phyloP scores from a whole-genome alignment of 2,797 vertebrate species.

The Clamator glandarius region DNA sequence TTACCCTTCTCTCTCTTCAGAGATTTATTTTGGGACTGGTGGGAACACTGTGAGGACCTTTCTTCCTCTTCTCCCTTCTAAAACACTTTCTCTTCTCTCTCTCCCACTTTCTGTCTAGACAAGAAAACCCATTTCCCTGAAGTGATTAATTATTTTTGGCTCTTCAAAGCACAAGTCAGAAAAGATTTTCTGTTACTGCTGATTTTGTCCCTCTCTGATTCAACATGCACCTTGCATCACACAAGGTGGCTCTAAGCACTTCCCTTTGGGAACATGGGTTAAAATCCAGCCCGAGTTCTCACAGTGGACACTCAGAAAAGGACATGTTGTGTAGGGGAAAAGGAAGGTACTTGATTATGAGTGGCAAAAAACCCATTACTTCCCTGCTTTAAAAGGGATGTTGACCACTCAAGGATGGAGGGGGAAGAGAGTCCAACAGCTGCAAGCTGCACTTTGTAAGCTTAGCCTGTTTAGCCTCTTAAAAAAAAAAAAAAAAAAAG shows the following conservation, averaged over 20 bases:
- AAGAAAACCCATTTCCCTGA: neutral
- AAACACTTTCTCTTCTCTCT: neutral
- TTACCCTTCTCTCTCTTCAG: neutral
- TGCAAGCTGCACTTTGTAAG: neutral
- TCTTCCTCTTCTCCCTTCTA: conserved; percentile 2
- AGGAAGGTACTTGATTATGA: neutral
- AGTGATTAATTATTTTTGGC: conserved; percentile 18
- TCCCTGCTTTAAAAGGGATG: neutral
- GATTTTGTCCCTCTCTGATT: neutral
- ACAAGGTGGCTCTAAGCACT: neutral
- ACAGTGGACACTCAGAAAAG: neutral
- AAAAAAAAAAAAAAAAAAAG: conserved; percentile 17
- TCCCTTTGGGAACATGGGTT: neutral
- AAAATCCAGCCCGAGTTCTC: neutral
- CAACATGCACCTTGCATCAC: neutral
- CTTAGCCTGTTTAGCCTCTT: neutral
- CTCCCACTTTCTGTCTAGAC: neutral
- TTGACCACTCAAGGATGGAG: neutral
- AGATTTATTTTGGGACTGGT: conserved; percentile 35
- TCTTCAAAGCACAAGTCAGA: neutral
- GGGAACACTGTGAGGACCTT: neutral
- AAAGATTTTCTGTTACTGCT: neutral
- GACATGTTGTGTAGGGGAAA: neutral
- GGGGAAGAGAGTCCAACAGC: neutral
- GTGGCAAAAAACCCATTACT: neutral